Evolutionary conservation across 92 coral and sea anemone species (phyloP).

Genomic region (Epizoanthus scotinus): DNA sequence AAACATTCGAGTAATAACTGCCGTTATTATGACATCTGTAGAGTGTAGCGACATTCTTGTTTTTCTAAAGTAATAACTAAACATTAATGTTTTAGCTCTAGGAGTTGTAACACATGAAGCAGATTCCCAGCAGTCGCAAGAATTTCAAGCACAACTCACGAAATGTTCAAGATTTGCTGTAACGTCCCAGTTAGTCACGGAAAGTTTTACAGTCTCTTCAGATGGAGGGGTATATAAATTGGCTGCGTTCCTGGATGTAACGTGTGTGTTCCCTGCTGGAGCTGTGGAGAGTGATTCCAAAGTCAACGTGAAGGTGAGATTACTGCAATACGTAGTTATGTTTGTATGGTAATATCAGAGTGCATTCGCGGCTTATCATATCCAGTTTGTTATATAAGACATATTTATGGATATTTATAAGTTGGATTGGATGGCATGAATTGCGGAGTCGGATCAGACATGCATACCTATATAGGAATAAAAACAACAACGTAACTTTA

Average conservation of each 20-base stretch:
- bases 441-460: too few relatives aligned
- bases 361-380: too few relatives aligned
- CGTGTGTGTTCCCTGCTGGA: conserved; percentile 8
- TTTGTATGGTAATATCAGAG: too few relatives aligned
- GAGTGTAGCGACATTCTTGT: neutral
- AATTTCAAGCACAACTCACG: neutral
- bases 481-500: too few relatives aligned
- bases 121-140: neutral
- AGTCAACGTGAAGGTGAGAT: neutral
- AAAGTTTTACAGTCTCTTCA: neutral
- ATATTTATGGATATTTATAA: too few relatives aligned
- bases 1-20: too few relatives aligned
- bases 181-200: conserved; percentile 3
- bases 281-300: conserved; percentile 3
- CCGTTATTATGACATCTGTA: too few relatives aligned
- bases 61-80: neutral
- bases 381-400: too few relatives aligned
- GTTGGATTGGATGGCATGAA: too few relatives aligned
- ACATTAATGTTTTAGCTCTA: neutral
- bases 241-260: neutral
- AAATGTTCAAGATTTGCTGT: conserved; percentile 2
- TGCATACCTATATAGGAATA: too few relatives aligned
- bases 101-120: neutral
- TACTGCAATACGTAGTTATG: neutral
- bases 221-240: neutral